phyloP scores from a whole-genome alignment of 2,113 vertebrate genomes.

The Tauraco erythrolophus region DNA sequence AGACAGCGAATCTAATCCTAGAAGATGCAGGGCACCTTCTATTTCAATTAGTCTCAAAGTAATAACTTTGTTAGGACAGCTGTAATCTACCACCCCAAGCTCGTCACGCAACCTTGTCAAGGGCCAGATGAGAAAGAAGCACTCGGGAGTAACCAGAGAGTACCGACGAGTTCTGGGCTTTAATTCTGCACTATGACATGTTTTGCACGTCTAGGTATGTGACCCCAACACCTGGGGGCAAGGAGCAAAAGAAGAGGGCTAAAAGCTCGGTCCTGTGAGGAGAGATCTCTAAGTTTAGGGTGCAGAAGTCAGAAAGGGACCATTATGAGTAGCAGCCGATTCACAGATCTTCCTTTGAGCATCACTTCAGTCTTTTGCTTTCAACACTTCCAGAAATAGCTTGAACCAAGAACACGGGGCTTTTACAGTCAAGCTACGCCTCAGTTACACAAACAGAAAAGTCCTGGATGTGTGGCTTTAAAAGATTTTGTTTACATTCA shows the following conservation, averaged over 20 bases:
- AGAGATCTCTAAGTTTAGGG: background rate
- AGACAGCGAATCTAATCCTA: background rate
- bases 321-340: rapidly evolving
- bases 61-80: background rate
- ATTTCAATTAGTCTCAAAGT: background rate
- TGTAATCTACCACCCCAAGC: background rate
- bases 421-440: background rate
- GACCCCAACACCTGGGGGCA: background rate
- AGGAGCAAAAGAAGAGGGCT: background rate
- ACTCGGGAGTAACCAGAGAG: background rate
- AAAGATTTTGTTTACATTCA: background rate
- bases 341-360: background rate
- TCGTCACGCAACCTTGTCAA: rapidly evolving
- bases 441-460: background rate
- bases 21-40: background rate
- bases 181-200: background rate
- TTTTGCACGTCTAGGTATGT: background rate
- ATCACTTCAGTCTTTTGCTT: background rate
- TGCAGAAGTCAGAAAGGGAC: background rate
- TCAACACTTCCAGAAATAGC: background rate
- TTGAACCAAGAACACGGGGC: background rate
- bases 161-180: rapidly evolving
- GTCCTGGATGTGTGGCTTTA: background rate
- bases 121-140: rapidly evolving
- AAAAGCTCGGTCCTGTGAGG: too few species aligned